These are phyloP conservation scores for Chaenogobius annularis DNA, from an alignment of 2,113 vertebrate species.

Conservation along the genomic window DNA sequence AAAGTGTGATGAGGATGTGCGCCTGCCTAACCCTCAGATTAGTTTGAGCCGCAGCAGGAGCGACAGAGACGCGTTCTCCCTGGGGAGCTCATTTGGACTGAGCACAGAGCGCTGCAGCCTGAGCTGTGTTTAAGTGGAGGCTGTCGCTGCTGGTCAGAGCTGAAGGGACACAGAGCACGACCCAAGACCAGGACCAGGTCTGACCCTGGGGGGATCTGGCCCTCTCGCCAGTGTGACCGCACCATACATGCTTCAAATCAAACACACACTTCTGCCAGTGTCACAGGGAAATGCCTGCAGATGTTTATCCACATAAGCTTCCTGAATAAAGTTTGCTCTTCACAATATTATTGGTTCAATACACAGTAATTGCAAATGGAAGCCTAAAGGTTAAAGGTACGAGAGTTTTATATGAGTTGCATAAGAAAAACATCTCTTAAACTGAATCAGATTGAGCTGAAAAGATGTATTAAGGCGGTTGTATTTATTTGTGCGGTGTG, in stretches of 20 bases:
- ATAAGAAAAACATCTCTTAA: neutral
- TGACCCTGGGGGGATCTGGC: constrained; percentile 40
- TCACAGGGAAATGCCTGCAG: constrained; percentile 55
- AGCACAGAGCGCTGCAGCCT: constrained; percentile 46
- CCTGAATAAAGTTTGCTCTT: constrained; percentile 41
- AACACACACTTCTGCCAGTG: constrained; percentile 19
- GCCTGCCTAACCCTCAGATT: constrained; percentile 65
- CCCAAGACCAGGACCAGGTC: constrained; percentile 43
- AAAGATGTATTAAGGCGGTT: constrained; percentile 24
- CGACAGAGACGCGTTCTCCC: constrained; percentile 67
- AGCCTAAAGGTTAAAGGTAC: constrained; percentile 24
- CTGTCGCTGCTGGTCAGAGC: constrained; percentile 45
- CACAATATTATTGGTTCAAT: constrained; percentile 26
- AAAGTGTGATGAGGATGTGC: constrained; percentile 64
- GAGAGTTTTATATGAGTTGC: constrained; percentile 25
- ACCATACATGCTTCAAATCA: constrained; percentile 3
- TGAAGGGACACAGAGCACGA: constrained; percentile 46
- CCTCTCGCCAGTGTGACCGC: constrained; percentile 34
- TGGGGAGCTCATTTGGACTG: constrained; percentile 74
- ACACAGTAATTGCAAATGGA: constrained; percentile 41
- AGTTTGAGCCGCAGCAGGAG: constrained; percentile 72
- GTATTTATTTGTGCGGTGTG: constrained; percentile 19
- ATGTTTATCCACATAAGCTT: constrained; percentile 50
- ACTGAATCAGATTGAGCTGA: constrained; percentile 4
- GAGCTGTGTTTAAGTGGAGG: constrained; percentile 42